Evolutionary conservation across 2,888 invertebrate genomes (phyloP), one percentile per base, ranked within the genome.

Genomic region (Phortica okadai): DNA sequence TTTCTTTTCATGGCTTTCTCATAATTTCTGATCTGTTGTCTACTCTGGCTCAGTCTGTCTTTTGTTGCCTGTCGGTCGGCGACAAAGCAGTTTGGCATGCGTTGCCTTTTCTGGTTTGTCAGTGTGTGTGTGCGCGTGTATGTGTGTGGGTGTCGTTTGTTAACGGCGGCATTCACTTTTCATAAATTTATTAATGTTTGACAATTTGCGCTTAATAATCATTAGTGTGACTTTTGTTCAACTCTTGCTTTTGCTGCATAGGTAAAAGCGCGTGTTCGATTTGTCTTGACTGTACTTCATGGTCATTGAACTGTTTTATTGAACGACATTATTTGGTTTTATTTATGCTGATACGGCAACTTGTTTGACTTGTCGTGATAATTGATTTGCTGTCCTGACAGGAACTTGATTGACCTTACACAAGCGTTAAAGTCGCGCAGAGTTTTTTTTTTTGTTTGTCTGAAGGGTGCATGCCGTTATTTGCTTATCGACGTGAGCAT

Each of bases 171-270:
- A 14, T 64, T 64, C 41, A 33, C 41, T 33, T 64, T 64, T 64
- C 41, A 64, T 64, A 33, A 64, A 33, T 64, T 64, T 59, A 59
- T 10, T 69, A 69, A 45, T 45, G 41, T n/a, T 69, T 44, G 45
- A 44, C 44, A 69, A 67, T 41, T 16, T 69, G 69, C 21, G 45
- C 45, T 69, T 69, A 16, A 50, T 69, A 45, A 21, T 69, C 45
- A 45, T 69, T 69, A 69, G 45, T 45, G 69, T 1, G 44, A 21
- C 69, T 69, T 45, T 69, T 69, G 69, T 69, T 7, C 14, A 50
- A 50, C 14, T 11, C 50, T 50, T 10, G 83, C 81, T 77, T 83
- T 81, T 74, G 79, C 76, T 78, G 33, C 33, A 33, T 33, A 33
- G 1, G 4, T 79, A 76, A 74, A 80, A 77, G 14, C 14, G 14